Percentiles rank a stretch among this genome's conserved stretches.
These are phyloP conservation scores for Brachionus plicatilis DNA, from an alignment of 1,140 invertebrate species.

Conservation along the genomic window DNA sequence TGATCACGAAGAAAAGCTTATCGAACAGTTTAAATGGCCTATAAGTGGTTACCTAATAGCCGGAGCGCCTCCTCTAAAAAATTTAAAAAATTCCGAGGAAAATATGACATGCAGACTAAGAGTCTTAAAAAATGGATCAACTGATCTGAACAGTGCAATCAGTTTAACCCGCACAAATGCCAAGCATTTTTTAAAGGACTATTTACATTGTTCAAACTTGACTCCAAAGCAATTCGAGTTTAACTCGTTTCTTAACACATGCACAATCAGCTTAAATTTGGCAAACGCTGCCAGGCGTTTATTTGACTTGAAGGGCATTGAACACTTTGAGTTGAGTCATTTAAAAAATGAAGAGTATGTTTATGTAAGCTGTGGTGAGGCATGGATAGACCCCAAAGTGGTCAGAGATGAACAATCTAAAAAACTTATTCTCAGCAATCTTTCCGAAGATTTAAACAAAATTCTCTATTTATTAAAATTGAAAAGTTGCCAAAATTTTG, in stretches of 20 bases:
- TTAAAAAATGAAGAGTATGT: slow-evolving; percentile 51
- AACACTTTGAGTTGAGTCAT: slow-evolving; percentile 49
- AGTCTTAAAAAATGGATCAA: slow-evolving; percentile 52
- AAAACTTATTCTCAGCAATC: slow-evolving; percentile 48
- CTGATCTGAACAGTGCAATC: slow-evolving; percentile 44
- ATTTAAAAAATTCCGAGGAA: slow-evolving; percentile 2
- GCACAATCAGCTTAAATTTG: slow-evolving; percentile 49
- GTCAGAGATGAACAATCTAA: slow-evolving; percentile 51
- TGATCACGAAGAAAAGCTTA: slow-evolving; percentile 46
- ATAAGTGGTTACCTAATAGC: slow-evolving; percentile 54
- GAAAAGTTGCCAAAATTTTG: slow-evolving; percentile 28
- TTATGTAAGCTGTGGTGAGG: slow-evolving; percentile 53
- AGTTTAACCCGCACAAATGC: slow-evolving; percentile 44
- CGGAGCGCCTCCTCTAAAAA: slow-evolving; percentile 50
- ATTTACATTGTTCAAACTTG: not conserved
- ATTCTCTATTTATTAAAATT: slow-evolving; percentile 33
- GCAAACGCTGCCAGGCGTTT: slow-evolving; percentile 53
- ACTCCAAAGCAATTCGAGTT: slow-evolving; percentile 40
- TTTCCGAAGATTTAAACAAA: slow-evolving; percentile 50
- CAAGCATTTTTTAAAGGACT: not conserved
- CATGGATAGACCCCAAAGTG: slow-evolving; percentile 51
- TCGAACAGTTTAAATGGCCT: slow-evolving; percentile 56
- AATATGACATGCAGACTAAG: slow-evolving; percentile 41
- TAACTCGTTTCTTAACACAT: slow-evolving; percentile 52
- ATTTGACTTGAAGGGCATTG: slow-evolving; percentile 52